A percentile compares a stretch with the other conserved stretches of the same genome.
Conservation (phyloP, 2,113 vertebrate genomes). For the Rafetus swinhoei region DNA sequence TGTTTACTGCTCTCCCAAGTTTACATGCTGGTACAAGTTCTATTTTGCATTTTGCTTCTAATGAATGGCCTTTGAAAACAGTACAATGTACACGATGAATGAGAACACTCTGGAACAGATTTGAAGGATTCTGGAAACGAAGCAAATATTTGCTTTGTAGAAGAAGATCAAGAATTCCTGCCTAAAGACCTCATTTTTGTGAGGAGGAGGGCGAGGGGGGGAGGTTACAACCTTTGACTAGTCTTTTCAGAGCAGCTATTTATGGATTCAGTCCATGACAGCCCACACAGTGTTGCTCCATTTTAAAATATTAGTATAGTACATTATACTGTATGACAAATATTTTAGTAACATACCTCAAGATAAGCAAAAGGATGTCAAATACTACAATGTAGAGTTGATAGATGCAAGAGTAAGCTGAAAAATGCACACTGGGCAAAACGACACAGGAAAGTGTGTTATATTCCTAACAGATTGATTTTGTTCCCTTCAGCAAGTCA, state of each 20-base stretch:
- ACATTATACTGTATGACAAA: not conserved
- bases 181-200: not conserved
- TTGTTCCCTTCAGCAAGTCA: not conserved
- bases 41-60: conserved; percentile 4
- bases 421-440: not conserved
- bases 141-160: not conserved
- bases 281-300: not conserved
- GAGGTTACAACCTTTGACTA: not conserved
- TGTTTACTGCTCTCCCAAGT: conserved; percentile 8
- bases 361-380: not conserved
- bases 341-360: not conserved
- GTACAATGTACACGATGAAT: not conserved
- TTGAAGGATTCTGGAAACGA: not conserved
- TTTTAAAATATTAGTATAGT: not conserved
- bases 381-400: not conserved
- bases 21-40: conserved; percentile 2
- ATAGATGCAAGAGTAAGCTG: not conserved
- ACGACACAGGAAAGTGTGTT: not conserved
- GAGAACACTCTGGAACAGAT: not conserved
- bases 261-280: not conserved
- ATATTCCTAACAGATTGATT: not conserved
- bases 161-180: not conserved
- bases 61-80: conserved; percentile 3
- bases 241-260: not conserved
- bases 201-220: too few species aligned